These are phyloP conservation scores for Trogon surrucura DNA, from an alignment of 2,113 vertebrate genomes.

Conservation along the genomic window DNA sequence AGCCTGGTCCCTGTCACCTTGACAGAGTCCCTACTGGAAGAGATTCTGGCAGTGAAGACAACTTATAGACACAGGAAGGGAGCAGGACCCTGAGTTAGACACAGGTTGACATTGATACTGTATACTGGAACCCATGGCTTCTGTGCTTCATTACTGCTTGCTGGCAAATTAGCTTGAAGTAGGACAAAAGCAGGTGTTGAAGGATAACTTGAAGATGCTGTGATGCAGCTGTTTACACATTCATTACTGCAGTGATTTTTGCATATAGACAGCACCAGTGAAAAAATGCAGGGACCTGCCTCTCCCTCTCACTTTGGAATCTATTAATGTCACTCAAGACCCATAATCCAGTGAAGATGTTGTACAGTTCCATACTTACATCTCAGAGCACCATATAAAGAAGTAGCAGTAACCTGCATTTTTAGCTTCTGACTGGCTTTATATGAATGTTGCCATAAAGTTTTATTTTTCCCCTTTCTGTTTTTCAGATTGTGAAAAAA, in stretches of 20 bases:
- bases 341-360: not conserved
- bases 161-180: not conserved
- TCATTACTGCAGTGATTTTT: not conserved
- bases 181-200: not conserved
- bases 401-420: not conserved
- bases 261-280: not conserved
- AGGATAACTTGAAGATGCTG: not conserved
- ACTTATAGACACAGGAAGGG: not conserved
- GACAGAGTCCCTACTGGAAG: not conserved
- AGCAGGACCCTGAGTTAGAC: not conserved
- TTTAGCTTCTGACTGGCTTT: not conserved
- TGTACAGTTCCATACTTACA: not conserved
- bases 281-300: not conserved
- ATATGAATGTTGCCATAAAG: not conserved
- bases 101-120: not conserved
- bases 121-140: not conserved
- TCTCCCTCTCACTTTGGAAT: not conserved
- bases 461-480: conserved; percentile 43
- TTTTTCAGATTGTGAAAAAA: conserved; percentile 57
- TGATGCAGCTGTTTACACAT: not conserved
- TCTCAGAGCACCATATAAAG: not conserved
- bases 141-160: not conserved
- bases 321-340: not conserved
- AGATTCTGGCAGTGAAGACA: not conserved
- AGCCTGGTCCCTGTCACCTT: not conserved